Evolutionary conservation across 2,888 invertebrate species (phyloP).

Genomic region (Priocnemis perturbator): DNA sequence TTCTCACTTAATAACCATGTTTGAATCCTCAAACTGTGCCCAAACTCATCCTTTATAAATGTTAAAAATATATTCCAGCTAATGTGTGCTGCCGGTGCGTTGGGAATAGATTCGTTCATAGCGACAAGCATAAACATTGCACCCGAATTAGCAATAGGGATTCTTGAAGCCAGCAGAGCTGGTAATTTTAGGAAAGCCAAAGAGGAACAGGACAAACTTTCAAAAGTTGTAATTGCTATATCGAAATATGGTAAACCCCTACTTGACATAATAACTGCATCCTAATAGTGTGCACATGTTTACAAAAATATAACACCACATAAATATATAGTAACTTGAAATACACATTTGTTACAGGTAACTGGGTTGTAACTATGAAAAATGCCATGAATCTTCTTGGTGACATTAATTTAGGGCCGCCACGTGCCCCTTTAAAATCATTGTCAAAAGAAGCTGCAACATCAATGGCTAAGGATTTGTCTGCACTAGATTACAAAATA

Average conservation of each 20-base stretch:
- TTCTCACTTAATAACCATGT: too few relatives aligned
- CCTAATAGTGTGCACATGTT: background rate
- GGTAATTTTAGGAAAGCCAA: slow-evolving; percentile 77
- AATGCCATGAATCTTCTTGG: slow-evolving; percentile 80
- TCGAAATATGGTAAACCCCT: slow-evolving; percentile 71
- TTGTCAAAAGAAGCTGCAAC: slow-evolving; percentile 75
- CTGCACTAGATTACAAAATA: slow-evolving; percentile 30
- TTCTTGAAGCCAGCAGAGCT: slow-evolving; percentile 77
- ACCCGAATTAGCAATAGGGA: slow-evolving; percentile 78
- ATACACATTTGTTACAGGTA: slow-evolving; percentile 74
- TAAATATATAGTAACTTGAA: background rate
- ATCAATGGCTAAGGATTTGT: slow-evolving; percentile 66
- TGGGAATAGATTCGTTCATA: slow-evolving; percentile 85
- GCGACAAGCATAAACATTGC: slow-evolving; percentile 83
- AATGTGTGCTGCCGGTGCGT: slow-evolving; percentile 80
- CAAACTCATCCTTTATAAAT: too few relatives aligned
- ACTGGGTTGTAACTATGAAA: slow-evolving; percentile 85
- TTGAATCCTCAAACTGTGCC: too few relatives aligned
- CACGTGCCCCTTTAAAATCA: slow-evolving; percentile 78
- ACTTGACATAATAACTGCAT: slow-evolving; percentile 5
- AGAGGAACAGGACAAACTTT: slow-evolving; percentile 76
- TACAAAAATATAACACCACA: background rate
- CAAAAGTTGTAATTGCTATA: slow-evolving; percentile 66
- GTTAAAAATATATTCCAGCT: slow-evolving; percentile 75
- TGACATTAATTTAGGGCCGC: slow-evolving; percentile 80